A percentile compares a stretch with the other conserved stretches of the same genome.
Conservation (phyloP, 1,140 invertebrate species). For the Reticulitermes speratus region DNA sequence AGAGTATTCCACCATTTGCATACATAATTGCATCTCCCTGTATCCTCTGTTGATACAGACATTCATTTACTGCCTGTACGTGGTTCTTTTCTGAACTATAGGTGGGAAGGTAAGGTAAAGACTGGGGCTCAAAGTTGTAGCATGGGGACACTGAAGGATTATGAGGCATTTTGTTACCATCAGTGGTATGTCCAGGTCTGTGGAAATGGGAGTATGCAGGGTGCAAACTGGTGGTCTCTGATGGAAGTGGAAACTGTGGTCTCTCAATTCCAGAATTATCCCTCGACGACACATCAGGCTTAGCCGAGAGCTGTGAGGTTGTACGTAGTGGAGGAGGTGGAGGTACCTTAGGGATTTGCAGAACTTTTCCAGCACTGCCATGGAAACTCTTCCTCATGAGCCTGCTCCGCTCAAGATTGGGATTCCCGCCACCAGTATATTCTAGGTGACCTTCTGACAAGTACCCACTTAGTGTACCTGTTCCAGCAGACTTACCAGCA, state of each 20-base stretch:
- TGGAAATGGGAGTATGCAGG: neutral
- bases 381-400: conserved; percentile 88
- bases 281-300: neutral
- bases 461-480: conserved; percentile 62
- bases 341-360: conserved; percentile 80
- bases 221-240: conserved; percentile 38
- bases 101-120: conserved; percentile 61
- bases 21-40: conserved; percentile 55
- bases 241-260: conserved; percentile 51
- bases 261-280: conserved; percentile 42
- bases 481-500: conserved; percentile 12
- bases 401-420: conserved; percentile 80
- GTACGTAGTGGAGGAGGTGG: conserved; percentile 82
- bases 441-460: conserved; percentile 84
- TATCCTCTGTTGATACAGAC: neutral
- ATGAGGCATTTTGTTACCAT: conserved; percentile 47
- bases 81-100: conserved; percentile 44
- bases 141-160: conserved; percentile 49
- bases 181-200: conserved; percentile 40
- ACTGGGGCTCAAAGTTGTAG: conserved; percentile 59
- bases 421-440: conserved; percentile 65
- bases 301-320: conserved; percentile 68
- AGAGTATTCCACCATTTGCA: conserved; percentile 53
- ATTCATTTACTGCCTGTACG: neutral
- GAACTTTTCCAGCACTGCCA: conserved; percentile 73